Percentiles rank a stretch among this genome's conserved stretches.
phyloP scores from a whole-genome alignment of 30 jellyfish, hydroid and myxozoan genomes.

The Pseudorhiza aurosa region DNA sequence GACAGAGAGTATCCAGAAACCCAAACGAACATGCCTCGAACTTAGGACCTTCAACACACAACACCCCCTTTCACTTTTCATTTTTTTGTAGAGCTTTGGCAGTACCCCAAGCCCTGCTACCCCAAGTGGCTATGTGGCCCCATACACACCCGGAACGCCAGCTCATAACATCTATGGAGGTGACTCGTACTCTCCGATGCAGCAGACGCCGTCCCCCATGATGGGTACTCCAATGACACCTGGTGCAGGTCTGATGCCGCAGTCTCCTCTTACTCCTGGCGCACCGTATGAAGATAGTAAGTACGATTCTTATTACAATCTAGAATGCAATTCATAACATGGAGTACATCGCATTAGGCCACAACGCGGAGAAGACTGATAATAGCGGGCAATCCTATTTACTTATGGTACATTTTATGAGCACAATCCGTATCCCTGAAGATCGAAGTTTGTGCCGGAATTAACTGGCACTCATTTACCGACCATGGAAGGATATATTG shows the following conservation, averaged over 20 bases:
- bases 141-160: constrained; percentile 99
- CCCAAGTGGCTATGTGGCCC: constrained; percentile 96
- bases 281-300: constrained; percentile 87
- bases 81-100: constrained; percentile 84
- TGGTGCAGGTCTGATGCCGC: constrained; percentile 96
- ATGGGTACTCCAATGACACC: constrained; percentile 98
- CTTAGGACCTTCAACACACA: no score
- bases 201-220: constrained; percentile 95
- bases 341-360: no score
- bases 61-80: neutral
- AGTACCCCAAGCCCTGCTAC: constrained; percentile 97
- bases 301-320: neutral
- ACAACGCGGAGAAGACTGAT: no score
- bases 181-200: constrained; percentile 94
- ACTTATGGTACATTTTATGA: no score
- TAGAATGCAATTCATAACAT: no score
- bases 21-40: no score
- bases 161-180: constrained; percentile 89
- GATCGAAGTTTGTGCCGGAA: no score
- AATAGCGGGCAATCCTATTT: no score
- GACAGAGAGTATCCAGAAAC: no score
- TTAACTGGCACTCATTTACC: no score
- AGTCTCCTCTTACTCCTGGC: constrained; percentile 95
- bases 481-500: no score
- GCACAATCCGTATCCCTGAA: no score